A percentile compares a stretch with the other conserved stretches of the same genome.
Conservation (phyloP, 2,797 vertebrate species). For the Myripristis murdjan region DNA sequence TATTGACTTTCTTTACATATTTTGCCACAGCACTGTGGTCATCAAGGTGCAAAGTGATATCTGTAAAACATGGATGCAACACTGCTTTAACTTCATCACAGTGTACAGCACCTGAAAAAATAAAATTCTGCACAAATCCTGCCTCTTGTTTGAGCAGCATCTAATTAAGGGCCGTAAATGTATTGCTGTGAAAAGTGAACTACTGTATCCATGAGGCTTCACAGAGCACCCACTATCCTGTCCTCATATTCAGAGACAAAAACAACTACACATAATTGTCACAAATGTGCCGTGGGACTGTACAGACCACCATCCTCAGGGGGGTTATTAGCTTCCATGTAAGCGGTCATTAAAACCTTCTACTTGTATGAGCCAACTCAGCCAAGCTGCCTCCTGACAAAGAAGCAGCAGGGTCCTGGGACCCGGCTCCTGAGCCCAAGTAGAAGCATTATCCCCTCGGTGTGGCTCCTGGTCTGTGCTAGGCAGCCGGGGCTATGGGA, state of each 20-base stretch:
- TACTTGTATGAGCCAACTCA: conserved; percentile 12
- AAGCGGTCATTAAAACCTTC: conserved; percentile 46
- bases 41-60: conserved; percentile 16
- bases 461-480: conserved; percentile 40
- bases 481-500: conserved; percentile 69
- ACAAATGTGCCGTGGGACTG: conserved; percentile 31
- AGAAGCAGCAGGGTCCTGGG: conserved; percentile 51
- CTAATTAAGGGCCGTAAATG: conserved; percentile 15
- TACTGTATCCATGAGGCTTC: too few relatives aligned
- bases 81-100: background rate
- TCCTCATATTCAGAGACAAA: conserved; percentile 17
- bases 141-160: conserved; percentile 1
- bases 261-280: conserved; percentile 29
- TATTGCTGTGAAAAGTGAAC: background rate
- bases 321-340: conserved; percentile 45
- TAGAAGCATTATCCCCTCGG: conserved; percentile 68
- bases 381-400: conserved; percentile 45
- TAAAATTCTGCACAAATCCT: conserved; percentile 26
- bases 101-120: background rate
- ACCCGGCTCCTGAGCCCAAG: conserved; percentile 48
- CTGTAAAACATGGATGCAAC: conserved; percentile 25
- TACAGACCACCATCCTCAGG: conserved; percentile 35
- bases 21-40: background rate
- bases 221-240: background rate
- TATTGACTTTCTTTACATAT: background rate